Percentiles rank a stretch among this genome's conserved stretches.
These are phyloP conservation scores for Tipula helvola DNA, from an alignment of 2,888 invertebrate species.

Conservation along the genomic window DNA sequence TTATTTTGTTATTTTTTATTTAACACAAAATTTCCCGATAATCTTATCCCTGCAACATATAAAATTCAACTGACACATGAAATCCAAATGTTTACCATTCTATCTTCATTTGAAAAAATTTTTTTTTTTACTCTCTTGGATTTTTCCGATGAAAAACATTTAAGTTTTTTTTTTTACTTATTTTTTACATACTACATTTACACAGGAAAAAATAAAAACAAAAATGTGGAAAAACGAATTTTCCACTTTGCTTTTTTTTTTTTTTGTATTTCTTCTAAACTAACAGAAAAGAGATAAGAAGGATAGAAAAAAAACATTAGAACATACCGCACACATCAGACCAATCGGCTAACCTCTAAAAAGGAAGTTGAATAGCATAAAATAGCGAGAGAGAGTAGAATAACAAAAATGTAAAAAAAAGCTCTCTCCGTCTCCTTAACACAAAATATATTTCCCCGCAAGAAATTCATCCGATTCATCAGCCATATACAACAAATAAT, in stretches of 20 bases:
- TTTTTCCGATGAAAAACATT: background rate
- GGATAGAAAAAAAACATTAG: background rate
- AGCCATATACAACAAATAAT: background rate
- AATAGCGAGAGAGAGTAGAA: background rate
- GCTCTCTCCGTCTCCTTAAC: background rate
- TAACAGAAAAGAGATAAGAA: background rate
- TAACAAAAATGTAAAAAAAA: background rate
- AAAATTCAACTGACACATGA: slow-evolving; percentile 7
- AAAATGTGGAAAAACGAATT: background rate
- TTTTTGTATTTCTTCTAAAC: background rate
- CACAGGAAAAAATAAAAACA: background rate
- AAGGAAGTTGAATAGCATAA: background rate
- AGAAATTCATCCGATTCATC: background rate
- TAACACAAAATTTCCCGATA: background rate
- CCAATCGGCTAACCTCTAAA: slow-evolving; percentile 9
- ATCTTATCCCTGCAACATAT: background rate
- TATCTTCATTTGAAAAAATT: background rate
- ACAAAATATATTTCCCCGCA: background rate
- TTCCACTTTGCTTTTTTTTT: background rate
- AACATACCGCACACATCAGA: background rate
- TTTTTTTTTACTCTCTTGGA: background rate
- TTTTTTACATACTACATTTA: background rate
- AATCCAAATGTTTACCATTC: slow-evolving; percentile 5
- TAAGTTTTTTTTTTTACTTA: background rate
- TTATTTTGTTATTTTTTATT: background rate